phyloP scores from a whole-genome alignment of 2,888 invertebrate genomes.

The Geotrupes spiniger region DNA sequence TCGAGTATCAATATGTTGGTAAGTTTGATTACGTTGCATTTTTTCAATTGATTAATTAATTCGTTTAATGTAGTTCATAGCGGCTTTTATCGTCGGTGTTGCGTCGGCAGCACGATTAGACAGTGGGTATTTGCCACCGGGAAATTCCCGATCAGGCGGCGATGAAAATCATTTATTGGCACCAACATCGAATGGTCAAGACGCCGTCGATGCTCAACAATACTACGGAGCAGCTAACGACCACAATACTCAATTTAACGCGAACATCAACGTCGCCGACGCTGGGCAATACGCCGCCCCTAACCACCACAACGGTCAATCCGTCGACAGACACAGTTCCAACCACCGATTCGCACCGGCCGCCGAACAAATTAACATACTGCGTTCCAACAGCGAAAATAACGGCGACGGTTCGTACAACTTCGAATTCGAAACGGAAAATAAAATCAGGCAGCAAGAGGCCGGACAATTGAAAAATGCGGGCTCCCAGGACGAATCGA shows the following conservation, averaged over 20 bases:
- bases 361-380: slow-evolving; percentile 29
- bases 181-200: slow-evolving; percentile 28
- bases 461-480: slow-evolving; percentile 70
- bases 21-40: too few species aligned
- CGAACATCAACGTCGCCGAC: slow-evolving; percentile 28
- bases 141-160: slow-evolving; percentile 53
- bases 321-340: background rate
- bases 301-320: background rate
- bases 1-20: too few species aligned
- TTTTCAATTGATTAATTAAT: too few species aligned
- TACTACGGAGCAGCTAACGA: slow-evolving; percentile 46
- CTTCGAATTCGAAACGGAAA: slow-evolving; percentile 43
- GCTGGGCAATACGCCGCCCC: background rate
- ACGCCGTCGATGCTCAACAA: background rate
- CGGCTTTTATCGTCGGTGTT: slow-evolving; percentile 44
- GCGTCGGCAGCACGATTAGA: slow-evolving; percentile 56
- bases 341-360: background rate
- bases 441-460: slow-evolving; percentile 70
- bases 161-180: slow-evolving; percentile 41
- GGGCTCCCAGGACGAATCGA: slow-evolving; percentile 59
- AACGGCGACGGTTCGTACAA: slow-evolving; percentile 52
- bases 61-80: slow-evolving; percentile 47
- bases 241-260: too few species aligned
- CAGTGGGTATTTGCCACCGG: slow-evolving; percentile 57
- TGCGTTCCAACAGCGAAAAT: slow-evolving; percentile 48